Evolutionary conservation across 1,140 invertebrate species (phyloP).

Genomic region (Trialeurodes vaporariorum): DNA sequence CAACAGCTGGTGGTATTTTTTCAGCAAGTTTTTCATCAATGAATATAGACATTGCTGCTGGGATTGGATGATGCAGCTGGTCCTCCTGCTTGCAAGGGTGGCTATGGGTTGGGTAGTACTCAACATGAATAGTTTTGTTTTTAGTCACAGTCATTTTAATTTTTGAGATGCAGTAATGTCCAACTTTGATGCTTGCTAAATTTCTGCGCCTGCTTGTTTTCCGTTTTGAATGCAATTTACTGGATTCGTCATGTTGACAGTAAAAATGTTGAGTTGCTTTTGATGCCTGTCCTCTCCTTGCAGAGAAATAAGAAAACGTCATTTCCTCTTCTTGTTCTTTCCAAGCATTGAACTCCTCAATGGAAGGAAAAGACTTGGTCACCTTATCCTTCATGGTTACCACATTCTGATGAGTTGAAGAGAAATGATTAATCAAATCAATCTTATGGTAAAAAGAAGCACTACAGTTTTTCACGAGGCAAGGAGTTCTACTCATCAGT

Average conservation of each 20-base stretch:
- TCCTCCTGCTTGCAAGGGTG: constrained; percentile 2
- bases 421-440: constrained; percentile 2
- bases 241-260: constrained; percentile 6
- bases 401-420: background rate
- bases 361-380: background rate
- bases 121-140: constrained; percentile 1
- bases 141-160: background rate
- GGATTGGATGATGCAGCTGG: constrained; percentile 3
- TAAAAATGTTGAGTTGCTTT: background rate
- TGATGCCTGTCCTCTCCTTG: background rate
- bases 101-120: constrained; percentile 8
- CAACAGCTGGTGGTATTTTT: background rate
- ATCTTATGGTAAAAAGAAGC: background rate
- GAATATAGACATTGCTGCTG: background rate
- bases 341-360: constrained; percentile 1
- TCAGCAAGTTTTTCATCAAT: constrained; percentile 2
- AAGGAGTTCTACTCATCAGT: background rate
- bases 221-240: background rate
- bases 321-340: constrained; percentile 7
- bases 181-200: background rate
- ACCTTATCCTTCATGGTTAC: background rate
- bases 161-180: background rate
- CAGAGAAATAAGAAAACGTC: constrained; percentile 5
- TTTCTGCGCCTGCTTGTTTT: background rate
- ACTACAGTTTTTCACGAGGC: background rate